Evolutionary conservation across 1,140 invertebrate genomes (phyloP), one percentile per base, ranked within the genome.

Genomic region (Scaptodrosophila lebanonensis): DNA sequence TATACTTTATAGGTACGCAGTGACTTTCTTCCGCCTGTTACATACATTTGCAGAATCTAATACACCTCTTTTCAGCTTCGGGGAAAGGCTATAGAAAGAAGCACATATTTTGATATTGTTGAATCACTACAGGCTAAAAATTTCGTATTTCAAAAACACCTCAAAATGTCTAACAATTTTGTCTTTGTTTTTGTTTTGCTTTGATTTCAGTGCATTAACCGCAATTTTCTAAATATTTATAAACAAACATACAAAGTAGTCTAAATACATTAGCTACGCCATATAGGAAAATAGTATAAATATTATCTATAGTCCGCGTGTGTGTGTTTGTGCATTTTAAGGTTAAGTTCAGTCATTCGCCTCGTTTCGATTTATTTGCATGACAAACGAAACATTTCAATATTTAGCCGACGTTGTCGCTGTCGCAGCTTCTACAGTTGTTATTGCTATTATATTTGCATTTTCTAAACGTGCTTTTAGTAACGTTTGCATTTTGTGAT

Each of bases 311-410:
- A 9, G 17, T 7, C 25, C 42, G 29, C 51, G 15, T 53, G 32
- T 51, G 22, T 59, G 32, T 59, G 18, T 47, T 12, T 30, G 8
- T 25, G 22, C 43, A 20, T 66, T 68, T 68, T 68, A 66, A 69
- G 63, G 66, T 69, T 69, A 66, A 66, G 62, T 69, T 69, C 66
- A 68, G 66, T 69, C 66, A 69, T 69, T 69, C 63, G 66, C 66
- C 66, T 65, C 63, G 66, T 61, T 69, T 69, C 57, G 44, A 61
- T 61, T 56, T 40, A 69, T 69, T 61, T 66, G 66, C 66, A 66
- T 69, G 62, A 48, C 51, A 66, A 69, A 61, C 47, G 62, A 60
- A 66, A 57, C 42, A 35, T 53, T 49, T 53, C 59, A 45, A 65
- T 45, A 39, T 50, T 67, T 67, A 12, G 7, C 17, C 43, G 32